phyloP scores from a whole-genome alignment of 1,140 invertebrate genomes.

The Eulimnadia texana region DNA sequence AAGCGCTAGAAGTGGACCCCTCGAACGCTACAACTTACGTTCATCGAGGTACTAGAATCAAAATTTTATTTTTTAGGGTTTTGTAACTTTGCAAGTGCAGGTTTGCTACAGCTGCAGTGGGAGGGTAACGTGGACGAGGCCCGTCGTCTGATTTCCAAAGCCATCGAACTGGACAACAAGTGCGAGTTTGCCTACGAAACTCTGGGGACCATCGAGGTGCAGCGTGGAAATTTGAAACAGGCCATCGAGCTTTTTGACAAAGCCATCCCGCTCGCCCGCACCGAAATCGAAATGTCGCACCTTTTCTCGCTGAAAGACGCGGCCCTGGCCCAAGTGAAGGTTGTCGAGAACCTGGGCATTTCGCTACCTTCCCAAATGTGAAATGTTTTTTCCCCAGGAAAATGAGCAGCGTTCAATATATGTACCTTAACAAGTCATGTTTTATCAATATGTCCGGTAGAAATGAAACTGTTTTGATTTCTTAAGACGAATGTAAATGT shows the following conservation, averaged over 20 bases:
- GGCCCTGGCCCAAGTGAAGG: conserved; percentile 66
- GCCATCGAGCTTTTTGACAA: conserved; percentile 77
- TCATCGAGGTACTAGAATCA: conserved; percentile 46
- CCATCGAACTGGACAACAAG: conserved; percentile 72
- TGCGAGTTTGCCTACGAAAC: conserved; percentile 93
- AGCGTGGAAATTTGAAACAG: conserved; percentile 64
- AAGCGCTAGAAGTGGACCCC: conserved; percentile 66
- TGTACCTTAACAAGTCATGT: too few relatives aligned
- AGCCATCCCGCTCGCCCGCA: conserved; percentile 70
- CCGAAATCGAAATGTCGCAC: conserved; percentile 71
- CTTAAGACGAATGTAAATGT: too few relatives aligned
- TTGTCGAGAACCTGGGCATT: conserved; percentile 55
- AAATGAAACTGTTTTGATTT: too few relatives aligned
- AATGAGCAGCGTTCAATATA: too few relatives aligned
- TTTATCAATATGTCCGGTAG: not conserved
- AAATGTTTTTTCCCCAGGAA: not conserved
- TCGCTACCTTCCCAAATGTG: conserved; percentile 21
- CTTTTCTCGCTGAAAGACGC: conserved; percentile 71
- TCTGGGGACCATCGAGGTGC: conserved; percentile 81
- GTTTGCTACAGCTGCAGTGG: conserved; percentile 64
- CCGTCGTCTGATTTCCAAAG: conserved; percentile 59
- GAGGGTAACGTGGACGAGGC: conserved; percentile 62
- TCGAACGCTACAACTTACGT: conserved; percentile 73
- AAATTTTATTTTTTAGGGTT: not conserved
- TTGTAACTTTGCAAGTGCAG: conserved; percentile 20